Percentiles rank a stretch among this genome's conserved stretches.
phyloP scores from a whole-genome alignment of 1,140 invertebrate species.

The Neoseiulus cucumeris region DNA sequence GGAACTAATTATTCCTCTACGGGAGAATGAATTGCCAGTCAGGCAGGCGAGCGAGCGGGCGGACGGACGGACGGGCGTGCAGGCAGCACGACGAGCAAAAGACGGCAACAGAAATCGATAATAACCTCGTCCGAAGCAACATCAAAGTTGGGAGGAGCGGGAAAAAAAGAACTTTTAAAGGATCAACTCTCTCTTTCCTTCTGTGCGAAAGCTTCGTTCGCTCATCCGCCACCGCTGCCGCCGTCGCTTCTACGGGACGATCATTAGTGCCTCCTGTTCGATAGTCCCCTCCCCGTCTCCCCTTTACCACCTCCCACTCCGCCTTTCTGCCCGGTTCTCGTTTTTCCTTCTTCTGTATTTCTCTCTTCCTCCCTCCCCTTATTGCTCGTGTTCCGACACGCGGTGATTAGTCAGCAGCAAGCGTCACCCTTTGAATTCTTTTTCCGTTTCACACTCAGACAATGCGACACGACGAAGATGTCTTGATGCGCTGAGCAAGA shows the following conservation, averaged over 20 bases:
- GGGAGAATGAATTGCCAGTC: not conserved
- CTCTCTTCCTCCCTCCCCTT: not conserved
- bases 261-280: constrained; percentile 2
- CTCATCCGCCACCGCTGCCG: too few species aligned
- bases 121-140: not conserved
- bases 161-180: not conserved
- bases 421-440: too few species aligned
- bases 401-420: too few species aligned
- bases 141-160: not conserved
- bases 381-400: not conserved
- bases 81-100: too few species aligned
- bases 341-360: not conserved
- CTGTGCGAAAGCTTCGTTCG: too few species aligned
- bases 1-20: too few species aligned
- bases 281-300: not conserved
- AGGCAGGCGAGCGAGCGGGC: not conserved
- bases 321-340: not conserved
- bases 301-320: not conserved
- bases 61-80: too few species aligned
- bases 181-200: not conserved
- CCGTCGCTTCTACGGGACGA: not conserved
- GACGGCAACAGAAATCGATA: constrained; percentile 8
- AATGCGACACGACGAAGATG: too few species aligned
- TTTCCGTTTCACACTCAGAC: too few species aligned
- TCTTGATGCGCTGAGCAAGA: too few species aligned